Conservation (phyloP, 2,113 vertebrate genomes). For the Synchiropus splendidus region DNA sequence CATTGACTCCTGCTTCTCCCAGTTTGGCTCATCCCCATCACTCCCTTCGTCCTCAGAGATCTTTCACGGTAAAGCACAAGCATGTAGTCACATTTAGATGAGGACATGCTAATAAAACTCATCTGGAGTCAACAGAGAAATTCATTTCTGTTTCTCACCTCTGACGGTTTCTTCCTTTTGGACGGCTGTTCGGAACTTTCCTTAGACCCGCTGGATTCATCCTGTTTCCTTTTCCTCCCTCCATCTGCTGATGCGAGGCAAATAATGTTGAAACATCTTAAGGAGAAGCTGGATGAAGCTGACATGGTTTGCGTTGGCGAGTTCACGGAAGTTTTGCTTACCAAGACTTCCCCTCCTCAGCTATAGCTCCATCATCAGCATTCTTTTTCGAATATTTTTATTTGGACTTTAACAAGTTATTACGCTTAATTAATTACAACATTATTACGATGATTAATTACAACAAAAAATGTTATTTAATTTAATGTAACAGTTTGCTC, state of each 20-base stretch:
- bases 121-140: not conserved
- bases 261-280: not conserved
- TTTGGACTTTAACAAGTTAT: too few species aligned
- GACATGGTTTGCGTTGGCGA: too few species aligned
- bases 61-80: constrained; percentile 1
- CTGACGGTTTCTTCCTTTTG: constrained; percentile 67
- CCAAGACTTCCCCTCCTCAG: too few species aligned
- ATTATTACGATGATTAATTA: too few species aligned
- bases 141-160: constrained; percentile 53
- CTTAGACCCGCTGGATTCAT: constrained; percentile 49
- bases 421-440: too few species aligned
- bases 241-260: constrained; percentile 38
- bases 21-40: constrained; percentile 55
- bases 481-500: too few species aligned
- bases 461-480: too few species aligned
- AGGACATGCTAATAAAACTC: not conserved
- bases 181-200: constrained; percentile 42
- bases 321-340: too few species aligned
- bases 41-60: constrained; percentile 8
- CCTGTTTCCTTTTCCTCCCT: constrained; percentile 70
- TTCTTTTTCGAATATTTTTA: too few species aligned
- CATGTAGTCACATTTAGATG: too few species aligned
- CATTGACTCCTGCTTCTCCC: constrained; percentile 76
- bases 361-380: too few species aligned
- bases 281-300: too few species aligned